A percentile compares a stretch with the other conserved stretches of the same genome.
These are phyloP conservation scores for Drosophila littoralis DNA, from an alignment of 1,140 invertebrate genomes.

Conservation along the genomic window DNA sequence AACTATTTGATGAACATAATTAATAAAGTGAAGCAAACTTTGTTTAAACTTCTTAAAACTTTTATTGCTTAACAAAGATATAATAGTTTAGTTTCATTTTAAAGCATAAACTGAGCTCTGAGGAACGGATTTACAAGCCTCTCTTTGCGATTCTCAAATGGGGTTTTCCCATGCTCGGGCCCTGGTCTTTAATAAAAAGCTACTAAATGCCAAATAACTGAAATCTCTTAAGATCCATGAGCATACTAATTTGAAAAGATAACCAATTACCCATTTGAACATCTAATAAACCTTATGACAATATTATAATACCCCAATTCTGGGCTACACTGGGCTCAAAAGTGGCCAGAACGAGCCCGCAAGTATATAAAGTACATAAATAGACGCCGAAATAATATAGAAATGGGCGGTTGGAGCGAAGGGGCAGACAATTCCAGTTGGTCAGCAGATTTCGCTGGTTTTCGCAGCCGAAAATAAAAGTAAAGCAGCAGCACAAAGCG, in stretches of 20 bases:
- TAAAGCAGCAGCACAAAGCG: slow-evolving; percentile 69
- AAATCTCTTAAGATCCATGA: not conserved
- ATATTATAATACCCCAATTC: slow-evolving; percentile 24
- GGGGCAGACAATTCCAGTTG: slow-evolving; percentile 62
- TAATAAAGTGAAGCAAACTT: slow-evolving; percentile 4
- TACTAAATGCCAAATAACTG: too few relatives aligned
- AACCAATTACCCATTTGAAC: slow-evolving; percentile 3
- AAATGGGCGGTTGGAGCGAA: not conserved
- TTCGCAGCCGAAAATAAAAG: slow-evolving; percentile 61
- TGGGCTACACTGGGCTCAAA: slow-evolving; percentile 14
- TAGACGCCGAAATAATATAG: slow-evolving; percentile 16
- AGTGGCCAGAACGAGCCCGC: slow-evolving; percentile 30
- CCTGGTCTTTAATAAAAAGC: too few relatives aligned
- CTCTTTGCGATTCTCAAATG: too few relatives aligned
- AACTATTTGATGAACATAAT: slow-evolving; percentile 7
- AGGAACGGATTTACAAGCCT: too few relatives aligned
- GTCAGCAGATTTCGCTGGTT: slow-evolving; percentile 58
- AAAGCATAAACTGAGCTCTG: too few relatives aligned
- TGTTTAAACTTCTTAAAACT: not conserved
- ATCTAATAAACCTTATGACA: slow-evolving; percentile 20
- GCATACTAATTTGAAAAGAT: not conserved
- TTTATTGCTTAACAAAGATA: not conserved
- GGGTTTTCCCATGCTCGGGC: too few relatives aligned
- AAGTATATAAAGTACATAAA: slow-evolving; percentile 43
- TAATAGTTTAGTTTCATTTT: too few relatives aligned